Evolutionary conservation across 2,888 invertebrate genomes (phyloP), one percentile per base, ranked within the genome.

Genomic region (Oscheius onirici): DNA sequence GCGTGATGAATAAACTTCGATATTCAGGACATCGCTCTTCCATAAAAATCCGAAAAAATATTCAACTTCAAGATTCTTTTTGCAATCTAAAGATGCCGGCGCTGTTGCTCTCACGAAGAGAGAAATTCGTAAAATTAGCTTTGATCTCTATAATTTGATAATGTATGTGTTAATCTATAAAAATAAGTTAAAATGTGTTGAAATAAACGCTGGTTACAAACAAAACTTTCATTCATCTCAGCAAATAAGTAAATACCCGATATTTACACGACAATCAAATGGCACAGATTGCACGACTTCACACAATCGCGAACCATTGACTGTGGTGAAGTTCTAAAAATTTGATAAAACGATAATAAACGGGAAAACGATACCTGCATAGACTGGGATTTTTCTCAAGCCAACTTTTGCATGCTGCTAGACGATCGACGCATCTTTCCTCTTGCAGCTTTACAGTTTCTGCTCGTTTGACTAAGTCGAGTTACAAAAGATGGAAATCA

Each of bases 281-380:
- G 76, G 66, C 83, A 82, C 10, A 83, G 63, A 46, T 71, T 34
- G 66, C 85, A 85, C 0, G 75, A 77, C 63, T 79, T 80, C 1
- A 81, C 76, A 60, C 86, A 86, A 34, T 85, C 85, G 46, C 83
- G 73, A 24, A 71, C 67, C 86, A 86, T 86, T 15, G 83, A 77
- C 11, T 77, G 60, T 55, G 77, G 75, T 0, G 84, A 79, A 10
- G 76, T 72, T 15, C 72, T 72, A 73, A 75, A 85, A 22, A 20
- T 40, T 17, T 41, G 20, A 15, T 43, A 40, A 41, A 17, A 49
- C 26, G 79, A 61, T 11, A 40, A 49, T 13, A 77, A 49, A 41
- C 44, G 49, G n/a, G n/a, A n/a, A 55, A 65, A 17, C 49, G 57
- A 43, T 40, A 76, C 76, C 73, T 73, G 73, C 79, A 79, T 34